Percentiles rank a stretch among this genome's conserved stretches.
phyloP scores from a whole-genome alignment of 2,888 invertebrate genomes.

The Lithophane leautieri region DNA sequence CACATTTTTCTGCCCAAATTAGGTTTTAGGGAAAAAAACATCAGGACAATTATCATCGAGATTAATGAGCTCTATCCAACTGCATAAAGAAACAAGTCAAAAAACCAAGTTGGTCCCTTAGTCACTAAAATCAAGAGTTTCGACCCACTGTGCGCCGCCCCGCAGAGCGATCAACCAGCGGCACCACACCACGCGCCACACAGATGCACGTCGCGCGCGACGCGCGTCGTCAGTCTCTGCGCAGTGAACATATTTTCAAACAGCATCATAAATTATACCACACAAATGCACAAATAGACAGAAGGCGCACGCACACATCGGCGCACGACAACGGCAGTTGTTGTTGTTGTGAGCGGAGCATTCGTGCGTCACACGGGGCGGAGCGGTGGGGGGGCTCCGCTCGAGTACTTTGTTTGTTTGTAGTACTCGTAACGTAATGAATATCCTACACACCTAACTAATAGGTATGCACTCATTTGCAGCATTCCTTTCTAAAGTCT shows the following conservation, averaged over 20 bases:
- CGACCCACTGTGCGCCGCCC: no score
- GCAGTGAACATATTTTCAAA: constrained; percentile 57
- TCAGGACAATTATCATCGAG: no score
- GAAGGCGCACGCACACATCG: constrained; percentile 2
- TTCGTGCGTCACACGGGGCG: constrained; percentile 42
- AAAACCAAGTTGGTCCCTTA: no score
- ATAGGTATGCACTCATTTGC: constrained; percentile 21
- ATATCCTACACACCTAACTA: constrained; percentile 12
- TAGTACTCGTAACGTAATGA: not conserved
- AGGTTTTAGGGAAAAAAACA: no score
- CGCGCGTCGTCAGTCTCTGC: not conserved
- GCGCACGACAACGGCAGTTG: constrained; percentile 8
- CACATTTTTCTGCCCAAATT: no score
- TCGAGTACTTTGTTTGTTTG: constrained; percentile 44
- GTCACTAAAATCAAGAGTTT: no score
- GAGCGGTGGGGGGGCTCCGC: not conserved
- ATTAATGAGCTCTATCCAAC: no score
- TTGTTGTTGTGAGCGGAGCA: constrained; percentile 29
- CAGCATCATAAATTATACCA: constrained; percentile 37
- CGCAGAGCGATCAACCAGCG: not conserved
- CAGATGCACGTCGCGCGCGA: not conserved
- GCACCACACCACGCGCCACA: not conserved
- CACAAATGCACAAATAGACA: constrained; percentile 37
- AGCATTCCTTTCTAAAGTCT: constrained; percentile 43
- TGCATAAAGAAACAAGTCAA: no score